Evolutionary conservation across 2,113 vertebrate species (phyloP).

Genomic region (Myotis lucifugus): DNA sequence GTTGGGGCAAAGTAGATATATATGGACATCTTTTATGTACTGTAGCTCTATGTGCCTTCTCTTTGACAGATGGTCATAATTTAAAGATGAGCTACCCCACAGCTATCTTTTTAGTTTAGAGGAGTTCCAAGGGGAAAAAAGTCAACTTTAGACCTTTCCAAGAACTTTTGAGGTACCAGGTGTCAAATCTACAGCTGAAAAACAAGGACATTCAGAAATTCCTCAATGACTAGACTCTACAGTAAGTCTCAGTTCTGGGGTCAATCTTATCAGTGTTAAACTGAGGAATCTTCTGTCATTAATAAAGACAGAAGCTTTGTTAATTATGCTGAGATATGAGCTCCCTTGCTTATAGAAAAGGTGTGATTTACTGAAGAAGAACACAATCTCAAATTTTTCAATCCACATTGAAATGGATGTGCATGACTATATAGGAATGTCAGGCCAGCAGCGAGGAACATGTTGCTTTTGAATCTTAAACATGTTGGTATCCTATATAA

Average conservation of each 20-base stretch:
- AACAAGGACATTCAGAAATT: neutral
- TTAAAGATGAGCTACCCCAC: neutral
- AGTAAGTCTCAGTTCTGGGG: neutral
- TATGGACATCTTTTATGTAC: neutral
- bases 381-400: too few species aligned
- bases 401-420: neutral
- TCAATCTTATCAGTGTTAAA: neutral
- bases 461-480: neutral
- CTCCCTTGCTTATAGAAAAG: neutral
- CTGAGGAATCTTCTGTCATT: neutral
- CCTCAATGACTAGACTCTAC: neutral
- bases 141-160: neutral
- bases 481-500: too few species aligned
- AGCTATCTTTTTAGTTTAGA: neutral
- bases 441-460: neutral
- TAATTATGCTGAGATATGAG: neutral
- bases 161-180: neutral
- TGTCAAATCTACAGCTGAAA: neutral
- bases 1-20: neutral
- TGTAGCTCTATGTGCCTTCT: neutral
- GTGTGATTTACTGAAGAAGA: neutral
- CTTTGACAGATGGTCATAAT: neutral
- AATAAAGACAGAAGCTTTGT: neutral
- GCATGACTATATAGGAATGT: neutral
- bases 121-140: neutral